These are phyloP conservation scores for Steinernema feltiae DNA, from an alignment of 1,140 invertebrate species.

Conservation along the genomic window DNA sequence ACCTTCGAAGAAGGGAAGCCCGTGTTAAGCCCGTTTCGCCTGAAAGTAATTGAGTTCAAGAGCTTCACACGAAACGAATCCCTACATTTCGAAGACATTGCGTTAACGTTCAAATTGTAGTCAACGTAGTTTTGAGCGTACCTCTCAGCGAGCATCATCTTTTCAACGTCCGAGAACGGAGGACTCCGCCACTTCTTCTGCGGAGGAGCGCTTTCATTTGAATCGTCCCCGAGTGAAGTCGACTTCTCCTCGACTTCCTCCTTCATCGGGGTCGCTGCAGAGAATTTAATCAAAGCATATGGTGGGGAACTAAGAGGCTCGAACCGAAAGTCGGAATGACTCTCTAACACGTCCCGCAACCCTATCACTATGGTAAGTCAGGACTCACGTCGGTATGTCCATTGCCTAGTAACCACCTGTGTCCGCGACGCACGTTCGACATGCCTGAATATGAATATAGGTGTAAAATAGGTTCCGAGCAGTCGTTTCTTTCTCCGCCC, in stretches of 20 bases:
- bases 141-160: conserved; percentile 9
- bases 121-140: conserved; percentile 7
- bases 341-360: neutral
- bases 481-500: conserved; percentile 11
- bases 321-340: neutral
- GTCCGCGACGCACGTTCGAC: conserved; percentile 3
- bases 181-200: conserved; percentile 14
- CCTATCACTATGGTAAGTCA: conserved; percentile 13
- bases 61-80: neutral
- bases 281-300: neutral
- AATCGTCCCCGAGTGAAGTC: neutral
- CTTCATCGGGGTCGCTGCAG: neutral
- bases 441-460: conserved; percentile 15
- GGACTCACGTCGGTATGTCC: conserved; percentile 14
- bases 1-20: neutral
- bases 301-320: neutral
- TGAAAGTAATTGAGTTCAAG: neutral
- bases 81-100: neutral
- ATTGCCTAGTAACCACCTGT: conserved; percentile 13
- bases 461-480: conserved; percentile 15
- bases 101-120: neutral
- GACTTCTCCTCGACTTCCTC: conserved; percentile 10
- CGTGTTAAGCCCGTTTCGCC: conserved; percentile 2
- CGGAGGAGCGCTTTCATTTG: neutral
- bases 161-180: neutral